A percentile compares a stretch with the other conserved stretches of the same genome.
phyloP scores from a whole-genome alignment of 2,888 invertebrate genomes.

The Nomada flava region DNA sequence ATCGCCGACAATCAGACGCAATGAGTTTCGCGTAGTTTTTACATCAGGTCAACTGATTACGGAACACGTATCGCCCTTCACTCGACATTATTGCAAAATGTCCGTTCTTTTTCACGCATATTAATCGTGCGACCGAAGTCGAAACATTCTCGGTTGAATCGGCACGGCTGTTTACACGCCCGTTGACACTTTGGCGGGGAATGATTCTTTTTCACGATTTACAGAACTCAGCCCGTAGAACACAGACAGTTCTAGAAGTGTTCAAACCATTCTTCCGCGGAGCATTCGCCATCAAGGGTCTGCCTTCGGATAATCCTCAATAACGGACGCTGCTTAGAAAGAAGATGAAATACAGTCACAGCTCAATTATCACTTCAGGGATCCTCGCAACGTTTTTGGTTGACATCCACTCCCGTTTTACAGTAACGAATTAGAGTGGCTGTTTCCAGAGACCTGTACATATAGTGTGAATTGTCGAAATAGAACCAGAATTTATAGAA shows the following conservation, averaged over 20 bases:
- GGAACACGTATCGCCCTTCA: slow-evolving; percentile 47
- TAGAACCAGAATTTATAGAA: neutral
- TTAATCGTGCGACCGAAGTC: neutral
- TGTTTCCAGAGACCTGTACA: neutral
- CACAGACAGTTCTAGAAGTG: slow-evolving; percentile 89
- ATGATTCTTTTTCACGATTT: slow-evolving; percentile 77
- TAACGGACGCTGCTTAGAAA: slow-evolving; percentile 24
- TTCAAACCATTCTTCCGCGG: slow-evolving; percentile 91
- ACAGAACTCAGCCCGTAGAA: slow-evolving; percentile 92
- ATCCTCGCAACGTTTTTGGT: slow-evolving; percentile 2
- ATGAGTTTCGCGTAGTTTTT: neutral
- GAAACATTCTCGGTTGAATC: neutral
- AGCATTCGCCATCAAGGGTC: slow-evolving; percentile 90
- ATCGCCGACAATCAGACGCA: neutral
- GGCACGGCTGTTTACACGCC: too few relatives aligned
- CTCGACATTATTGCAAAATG: slow-evolving; percentile 33
- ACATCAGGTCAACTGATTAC: neutral
- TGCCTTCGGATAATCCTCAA: slow-evolving; percentile 82
- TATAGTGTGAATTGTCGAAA: slow-evolving; percentile 22
- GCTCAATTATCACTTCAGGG: slow-evolving; percentile 56
- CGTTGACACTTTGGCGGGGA: neutral
- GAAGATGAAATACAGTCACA: neutral
- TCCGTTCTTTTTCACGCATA: neutral
- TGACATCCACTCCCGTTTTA: neutral
- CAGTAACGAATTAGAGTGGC: neutral